Conservation (phyloP, 2,797 vertebrate species). For the Eulemur mongoz region DNA sequence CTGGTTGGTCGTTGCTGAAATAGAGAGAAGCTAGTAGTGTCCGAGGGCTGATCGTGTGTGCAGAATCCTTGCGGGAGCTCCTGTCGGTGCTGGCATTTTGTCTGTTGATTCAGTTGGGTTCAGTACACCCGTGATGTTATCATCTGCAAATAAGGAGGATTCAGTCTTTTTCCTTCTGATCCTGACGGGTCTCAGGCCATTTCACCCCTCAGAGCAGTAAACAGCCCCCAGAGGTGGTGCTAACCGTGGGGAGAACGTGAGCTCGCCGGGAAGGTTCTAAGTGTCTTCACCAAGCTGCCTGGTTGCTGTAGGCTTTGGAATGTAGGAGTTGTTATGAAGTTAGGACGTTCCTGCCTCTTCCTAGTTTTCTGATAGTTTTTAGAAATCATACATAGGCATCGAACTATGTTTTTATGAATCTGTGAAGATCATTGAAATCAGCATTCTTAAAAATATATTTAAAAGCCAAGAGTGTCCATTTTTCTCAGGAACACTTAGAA, state of each 20-base stretch:
- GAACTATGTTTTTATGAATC: not conserved
- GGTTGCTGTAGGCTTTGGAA: not conserved
- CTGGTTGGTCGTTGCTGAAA: not conserved
- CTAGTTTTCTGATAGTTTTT: not conserved
- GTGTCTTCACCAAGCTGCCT: not conserved
- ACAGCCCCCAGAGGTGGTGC: not conserved
- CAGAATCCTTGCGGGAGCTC: not conserved
- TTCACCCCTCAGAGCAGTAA: not conserved
- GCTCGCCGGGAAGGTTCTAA: no score
- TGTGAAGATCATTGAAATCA: not conserved
- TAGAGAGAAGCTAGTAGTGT: not conserved
- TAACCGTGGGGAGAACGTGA: rapidly evolving
- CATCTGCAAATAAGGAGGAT: not conserved
- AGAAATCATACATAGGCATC: not conserved
- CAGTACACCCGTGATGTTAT: not conserved
- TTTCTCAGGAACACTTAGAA: conserved; percentile 2
- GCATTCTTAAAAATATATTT: not conserved
- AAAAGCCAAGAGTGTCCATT: not conserved
- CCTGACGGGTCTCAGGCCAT: not conserved
- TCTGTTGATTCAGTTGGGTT: not conserved
- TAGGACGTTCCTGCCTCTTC: not conserved
- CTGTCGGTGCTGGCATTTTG: not conserved
- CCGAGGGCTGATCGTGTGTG: not conserved
- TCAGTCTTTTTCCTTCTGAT: not conserved
- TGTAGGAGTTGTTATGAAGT: not conserved